phyloP scores from a whole-genome alignment of 2,888 invertebrate genomes.

The Campaea margaritaria region DNA sequence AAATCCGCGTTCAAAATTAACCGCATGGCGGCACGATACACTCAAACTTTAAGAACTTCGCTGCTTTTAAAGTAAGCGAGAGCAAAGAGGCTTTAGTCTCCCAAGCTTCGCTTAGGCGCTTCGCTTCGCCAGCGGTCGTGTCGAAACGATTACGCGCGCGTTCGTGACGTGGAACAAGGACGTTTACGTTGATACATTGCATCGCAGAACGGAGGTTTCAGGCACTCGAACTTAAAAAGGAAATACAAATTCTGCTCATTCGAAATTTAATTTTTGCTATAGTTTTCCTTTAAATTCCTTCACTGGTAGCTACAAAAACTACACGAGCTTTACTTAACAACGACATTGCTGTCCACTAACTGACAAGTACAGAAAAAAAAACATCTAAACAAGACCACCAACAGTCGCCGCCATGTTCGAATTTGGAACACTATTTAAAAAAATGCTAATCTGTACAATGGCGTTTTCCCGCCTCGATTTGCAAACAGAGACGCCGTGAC shows the following conservation, averaged over 20 bases:
- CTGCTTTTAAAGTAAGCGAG: slow-evolving; percentile 43
- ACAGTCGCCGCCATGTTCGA: slow-evolving; percentile 57
- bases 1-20: slow-evolving; percentile 23
- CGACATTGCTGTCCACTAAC: slow-evolving; percentile 1
- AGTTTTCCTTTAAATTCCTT: too few relatives aligned
- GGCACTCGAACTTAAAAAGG: not conserved
- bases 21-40: slow-evolving; percentile 18
- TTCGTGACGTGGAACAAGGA: slow-evolving; percentile 17
- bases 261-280: too few relatives aligned
- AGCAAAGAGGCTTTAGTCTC: slow-evolving; percentile 43
- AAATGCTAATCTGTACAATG: slow-evolving; percentile 71
- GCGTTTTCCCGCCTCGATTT: slow-evolving; percentile 70
- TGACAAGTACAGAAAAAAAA: slow-evolving; percentile 8
- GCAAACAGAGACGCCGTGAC: slow-evolving; percentile 76
- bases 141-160: slow-evolving; percentile 14
- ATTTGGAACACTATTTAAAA: slow-evolving; percentile 67
- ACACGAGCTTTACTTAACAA: not conserved
- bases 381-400: slow-evolving; percentile 59
- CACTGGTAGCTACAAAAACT: too few relatives aligned
- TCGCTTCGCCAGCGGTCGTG: slow-evolving; percentile 23
- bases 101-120: slow-evolving; percentile 27
- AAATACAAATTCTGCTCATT: too few relatives aligned
- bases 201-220: not conserved
- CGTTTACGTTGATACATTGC: slow-evolving; percentile 16
- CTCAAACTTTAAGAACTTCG: slow-evolving; percentile 37